Base-by-base conservation (phyloP, 1,140 invertebrate species). In the Saccostrea echinata region DNA sequence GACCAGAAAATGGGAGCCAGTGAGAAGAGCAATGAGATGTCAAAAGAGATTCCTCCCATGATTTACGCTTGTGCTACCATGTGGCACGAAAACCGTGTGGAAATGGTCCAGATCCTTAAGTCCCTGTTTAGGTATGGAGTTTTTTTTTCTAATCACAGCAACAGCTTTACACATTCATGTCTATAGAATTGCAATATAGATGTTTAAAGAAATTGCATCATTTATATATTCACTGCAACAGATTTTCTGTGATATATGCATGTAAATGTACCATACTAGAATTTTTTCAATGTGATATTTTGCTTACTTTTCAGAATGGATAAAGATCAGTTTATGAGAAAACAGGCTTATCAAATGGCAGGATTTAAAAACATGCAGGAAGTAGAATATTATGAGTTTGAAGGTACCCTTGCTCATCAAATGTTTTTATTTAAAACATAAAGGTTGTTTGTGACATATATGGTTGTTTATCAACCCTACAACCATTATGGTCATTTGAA, bases 311-410 rank as follows among this genome's bases (percentile, higher is more conserved):
- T 30, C 81, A 53, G 96, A 90, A 95, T 99, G 94, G 98, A 99
- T 94, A 97, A 98, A 94, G 98, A 99, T 95, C 98, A 99, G 92
- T 98, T 97, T 88, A 98, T 98, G 0, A 96, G 98, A 88, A 95
- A 97, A 80, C 97, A 98, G 0, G 98, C 98, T 0, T 97, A 98
- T 93, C 98, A 98, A 92, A 98, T 98, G 94, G 96, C 97, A 84
- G 96, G 98, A 98, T n/a, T 21, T 53, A 51, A 76, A 35, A 82
- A 88, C 30, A 97, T 98, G 53, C 97, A 98, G 3, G 98, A 99
- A 96, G 97, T 98, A 1, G 98, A 99, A 95, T 99, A 99, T 93
- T 99, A 99, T 93, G 98, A 99, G 96, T 99, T 98, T 93, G 98
- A 99, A 96, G 96, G 96, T 96, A 94, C 92, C 3, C 2, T 18